Conservation (phyloP, 2,113 vertebrate species). For the Physeter macrocephalus region DNA sequence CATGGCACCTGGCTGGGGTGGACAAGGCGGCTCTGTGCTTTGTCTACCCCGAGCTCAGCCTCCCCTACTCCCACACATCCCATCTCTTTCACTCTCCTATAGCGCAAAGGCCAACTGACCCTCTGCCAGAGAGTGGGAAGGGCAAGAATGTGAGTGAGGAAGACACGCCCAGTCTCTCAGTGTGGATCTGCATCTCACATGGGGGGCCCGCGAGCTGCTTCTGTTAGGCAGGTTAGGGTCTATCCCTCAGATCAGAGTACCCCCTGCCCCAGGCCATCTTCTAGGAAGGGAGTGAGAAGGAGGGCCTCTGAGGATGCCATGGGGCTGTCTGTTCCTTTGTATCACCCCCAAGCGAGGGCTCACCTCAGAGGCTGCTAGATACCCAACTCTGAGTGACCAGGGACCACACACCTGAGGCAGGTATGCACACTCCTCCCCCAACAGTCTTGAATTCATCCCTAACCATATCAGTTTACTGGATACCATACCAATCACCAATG, state of each 20-base stretch:
- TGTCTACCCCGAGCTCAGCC: slow-evolving; percentile 5
- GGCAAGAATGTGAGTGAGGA: slow-evolving; percentile 21
- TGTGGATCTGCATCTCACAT: neutral
- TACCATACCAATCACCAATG: neutral
- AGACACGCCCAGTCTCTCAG: neutral
- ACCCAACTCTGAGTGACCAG: neutral
- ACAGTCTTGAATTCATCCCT: neutral
- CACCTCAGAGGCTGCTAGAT: neutral
- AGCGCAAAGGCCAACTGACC: neutral
- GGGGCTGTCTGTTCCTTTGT: neutral
- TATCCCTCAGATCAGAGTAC: neutral
- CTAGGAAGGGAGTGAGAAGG: neutral
- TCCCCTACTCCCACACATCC: neutral
- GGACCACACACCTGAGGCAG: neutral
- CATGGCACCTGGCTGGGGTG: slow-evolving; percentile 51
- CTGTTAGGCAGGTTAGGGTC: neutral
- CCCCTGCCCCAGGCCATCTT: neutral
- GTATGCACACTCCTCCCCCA: neutral
- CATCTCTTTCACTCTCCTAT: slow-evolving; percentile 27
- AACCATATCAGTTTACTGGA: neutral
- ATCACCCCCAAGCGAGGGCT: neutral
- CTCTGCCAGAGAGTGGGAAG: slow-evolving; percentile 28
- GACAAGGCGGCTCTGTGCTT: slow-evolving; percentile 68
- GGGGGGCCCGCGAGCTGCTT: neutral
- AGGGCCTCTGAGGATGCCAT: neutral